Evolutionary conservation across 2,797 vertebrate species (phyloP).

Genomic region (Synaphobranchus kaupii): DNA sequence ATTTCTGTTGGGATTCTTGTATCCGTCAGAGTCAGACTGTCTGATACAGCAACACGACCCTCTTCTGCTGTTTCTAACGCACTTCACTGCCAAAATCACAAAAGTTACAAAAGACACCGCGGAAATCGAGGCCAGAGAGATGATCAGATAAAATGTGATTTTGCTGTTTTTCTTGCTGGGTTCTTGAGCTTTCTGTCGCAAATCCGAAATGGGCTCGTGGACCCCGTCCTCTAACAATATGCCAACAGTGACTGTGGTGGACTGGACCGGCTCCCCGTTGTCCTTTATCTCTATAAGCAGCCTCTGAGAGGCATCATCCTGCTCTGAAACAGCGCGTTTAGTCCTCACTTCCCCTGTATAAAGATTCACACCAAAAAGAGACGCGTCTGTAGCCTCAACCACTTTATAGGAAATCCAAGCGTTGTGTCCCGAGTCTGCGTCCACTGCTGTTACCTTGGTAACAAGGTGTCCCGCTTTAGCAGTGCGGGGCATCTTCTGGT

Average conservation of each 20-base stretch:
- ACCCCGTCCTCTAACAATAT: conserved; percentile 65
- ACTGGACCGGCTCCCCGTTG: conserved; percentile 46
- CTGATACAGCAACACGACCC: conserved; percentile 54
- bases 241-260: conserved; percentile 59
- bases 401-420: conserved; percentile 68
- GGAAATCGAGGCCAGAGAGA: conserved; percentile 67
- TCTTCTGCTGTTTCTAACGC: conserved; percentile 55
- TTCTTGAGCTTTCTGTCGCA: conserved; percentile 52
- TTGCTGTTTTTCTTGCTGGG: conserved; percentile 52
- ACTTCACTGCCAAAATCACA: conserved; percentile 57
- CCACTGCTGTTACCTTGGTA: conserved; percentile 43
- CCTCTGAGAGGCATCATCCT: conserved; percentile 39
- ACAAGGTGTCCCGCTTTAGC: conserved; percentile 41
- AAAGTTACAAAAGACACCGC: conserved; percentile 61
- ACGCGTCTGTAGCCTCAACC: conserved; percentile 61
- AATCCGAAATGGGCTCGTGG: conserved; percentile 55
- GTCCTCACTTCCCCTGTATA: conserved; percentile 48
- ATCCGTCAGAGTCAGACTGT: conserved; percentile 30
- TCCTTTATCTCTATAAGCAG: conserved; percentile 44
- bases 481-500: conserved; percentile 33
- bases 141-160: conserved; percentile 65
- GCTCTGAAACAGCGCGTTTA: conserved; percentile 40
- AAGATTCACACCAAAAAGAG: conserved; percentile 47
- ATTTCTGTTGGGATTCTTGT: conserved; percentile 46
- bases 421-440: conserved; percentile 50